Conservation (phyloP, 1,140 invertebrate genomes). For the Atta colombica region DNA sequence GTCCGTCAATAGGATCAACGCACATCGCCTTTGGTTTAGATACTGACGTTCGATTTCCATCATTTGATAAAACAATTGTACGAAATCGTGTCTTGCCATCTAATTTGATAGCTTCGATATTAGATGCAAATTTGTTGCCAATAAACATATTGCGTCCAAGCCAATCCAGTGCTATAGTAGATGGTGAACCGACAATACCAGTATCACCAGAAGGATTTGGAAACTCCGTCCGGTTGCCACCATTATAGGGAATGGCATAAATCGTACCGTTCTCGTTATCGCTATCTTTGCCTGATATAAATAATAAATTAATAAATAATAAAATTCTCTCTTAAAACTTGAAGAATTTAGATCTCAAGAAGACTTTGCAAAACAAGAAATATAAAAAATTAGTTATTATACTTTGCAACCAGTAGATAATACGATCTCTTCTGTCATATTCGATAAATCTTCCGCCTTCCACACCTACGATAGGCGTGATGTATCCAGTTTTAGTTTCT, state of each 20-base stretch:
- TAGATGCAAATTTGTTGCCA: conserved; percentile 96
- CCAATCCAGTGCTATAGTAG: conserved; percentile 98
- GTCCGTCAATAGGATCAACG: conserved; percentile 96
- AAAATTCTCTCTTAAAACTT: neutral
- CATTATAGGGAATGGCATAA: conserved; percentile 93
- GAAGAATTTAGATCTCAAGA: neutral
- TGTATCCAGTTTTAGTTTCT: conserved; percentile 91
- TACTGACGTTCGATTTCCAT: conserved; percentile 95
- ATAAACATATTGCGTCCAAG: conserved; percentile 97
- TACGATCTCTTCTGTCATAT: conserved; percentile 94
- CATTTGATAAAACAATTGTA: conserved; percentile 96
- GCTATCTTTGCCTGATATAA: conserved; percentile 87
- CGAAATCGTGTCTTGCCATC: conserved; percentile 94
- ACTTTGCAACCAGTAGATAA: conserved; percentile 94
- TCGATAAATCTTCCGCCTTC: conserved; percentile 96
- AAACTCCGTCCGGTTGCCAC: conserved; percentile 95
- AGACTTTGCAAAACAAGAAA: neutral
- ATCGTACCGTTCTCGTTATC: conserved; percentile 94
- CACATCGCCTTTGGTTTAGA: conserved; percentile 95
- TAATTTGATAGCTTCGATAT: conserved; percentile 96
- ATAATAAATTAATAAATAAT: conserved; percentile 20
- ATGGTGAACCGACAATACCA: conserved; percentile 96
- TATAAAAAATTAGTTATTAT: neutral
- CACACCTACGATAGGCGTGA: conserved; percentile 96
- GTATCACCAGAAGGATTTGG: conserved; percentile 89